Conservation (phyloP, 1,140 invertebrate species). For the Macrobrachium nipponense region DNA sequence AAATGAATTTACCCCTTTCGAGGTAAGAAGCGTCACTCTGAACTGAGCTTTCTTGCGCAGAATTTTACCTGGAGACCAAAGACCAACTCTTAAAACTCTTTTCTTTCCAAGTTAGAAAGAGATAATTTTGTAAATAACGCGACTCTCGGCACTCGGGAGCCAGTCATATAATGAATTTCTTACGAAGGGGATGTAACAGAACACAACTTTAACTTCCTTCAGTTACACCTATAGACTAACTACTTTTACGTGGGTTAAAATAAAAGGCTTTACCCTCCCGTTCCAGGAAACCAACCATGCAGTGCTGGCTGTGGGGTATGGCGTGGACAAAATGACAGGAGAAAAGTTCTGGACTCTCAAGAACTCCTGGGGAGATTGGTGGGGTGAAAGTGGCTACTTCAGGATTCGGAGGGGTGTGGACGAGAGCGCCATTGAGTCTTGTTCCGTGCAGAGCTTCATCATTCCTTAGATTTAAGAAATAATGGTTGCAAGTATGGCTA, state of each 20-base stretch:
- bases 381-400: conserved; percentile 73
- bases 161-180: too few species aligned
- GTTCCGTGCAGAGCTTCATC: neutral
- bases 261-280: neutral
- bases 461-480: neutral
- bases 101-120: too few species aligned
- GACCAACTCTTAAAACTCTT: too few species aligned
- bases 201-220: too few species aligned
- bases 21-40: conserved; percentile 33
- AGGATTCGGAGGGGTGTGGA: conserved; percentile 71
- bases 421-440: conserved; percentile 67
- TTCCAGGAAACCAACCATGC: conserved; percentile 70
- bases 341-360: conserved; percentile 70
- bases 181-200: too few species aligned
- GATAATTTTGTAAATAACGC: too few species aligned
- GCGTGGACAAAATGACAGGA: conserved; percentile 67
- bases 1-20: conserved; percentile 68
- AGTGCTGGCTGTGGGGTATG: conserved; percentile 72
- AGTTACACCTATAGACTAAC: too few species aligned
- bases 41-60: too few species aligned
- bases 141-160: too few species aligned
- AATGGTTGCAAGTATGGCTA: too few species aligned
- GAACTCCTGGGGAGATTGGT: conserved; percentile 73
- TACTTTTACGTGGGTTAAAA: too few species aligned
- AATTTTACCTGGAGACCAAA: too few species aligned